These are phyloP conservation scores for Eupithecia vulgata DNA, from an alignment of 2,888 invertebrate species.

Conservation along the genomic window DNA sequence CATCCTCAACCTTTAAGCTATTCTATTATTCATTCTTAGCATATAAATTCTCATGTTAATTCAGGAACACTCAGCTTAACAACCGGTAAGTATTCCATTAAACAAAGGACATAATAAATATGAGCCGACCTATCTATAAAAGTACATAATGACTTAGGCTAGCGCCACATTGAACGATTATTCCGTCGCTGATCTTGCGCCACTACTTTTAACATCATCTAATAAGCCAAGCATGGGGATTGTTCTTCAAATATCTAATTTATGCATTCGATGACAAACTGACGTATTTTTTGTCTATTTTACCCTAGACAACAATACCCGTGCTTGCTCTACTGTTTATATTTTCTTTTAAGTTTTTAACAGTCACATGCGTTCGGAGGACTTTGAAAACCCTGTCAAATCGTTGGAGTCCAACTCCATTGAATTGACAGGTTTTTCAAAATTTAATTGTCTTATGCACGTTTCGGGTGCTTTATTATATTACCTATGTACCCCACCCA, in stretches of 20 bases:
- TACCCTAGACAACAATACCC: too few species aligned
- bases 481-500: neutral
- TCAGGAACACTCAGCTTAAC: conserved; percentile 12
- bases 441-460: neutral
- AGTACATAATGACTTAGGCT: conserved; percentile 59
- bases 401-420: neutral
- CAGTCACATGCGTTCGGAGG: neutral
- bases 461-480: neutral
- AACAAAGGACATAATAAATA: conserved; percentile 15
- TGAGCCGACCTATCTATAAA: conserved; percentile 48
- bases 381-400: too few species aligned
- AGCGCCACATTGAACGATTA: too few species aligned
- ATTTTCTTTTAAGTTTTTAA: neutral
- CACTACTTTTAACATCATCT: too few species aligned
- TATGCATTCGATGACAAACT: too few species aligned
- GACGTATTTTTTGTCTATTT: too few species aligned
- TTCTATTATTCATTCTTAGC: neutral
- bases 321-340: too few species aligned
- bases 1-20: conserved; percentile 75
- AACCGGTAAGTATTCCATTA: conserved; percentile 24
- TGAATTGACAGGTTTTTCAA: neutral
- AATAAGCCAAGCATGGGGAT: too few species aligned
- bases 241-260: too few species aligned
- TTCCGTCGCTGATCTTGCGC: too few species aligned
- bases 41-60: neutral